Conservation (phyloP, 2,888 invertebrate genomes). For the Formica aserva region DNA sequence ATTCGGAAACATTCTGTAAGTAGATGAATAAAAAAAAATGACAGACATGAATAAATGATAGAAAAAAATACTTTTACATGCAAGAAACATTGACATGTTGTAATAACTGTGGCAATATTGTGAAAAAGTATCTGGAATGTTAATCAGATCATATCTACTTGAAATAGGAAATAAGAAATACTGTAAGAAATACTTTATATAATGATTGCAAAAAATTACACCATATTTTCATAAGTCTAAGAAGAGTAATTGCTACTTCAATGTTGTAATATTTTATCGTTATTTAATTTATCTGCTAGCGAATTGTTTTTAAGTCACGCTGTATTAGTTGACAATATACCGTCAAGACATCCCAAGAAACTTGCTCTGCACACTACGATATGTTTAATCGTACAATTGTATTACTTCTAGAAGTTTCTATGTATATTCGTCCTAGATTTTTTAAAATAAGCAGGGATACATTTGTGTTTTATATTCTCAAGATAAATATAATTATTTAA, state of each 20-base stretch:
- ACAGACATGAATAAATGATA: no score
- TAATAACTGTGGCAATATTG: not conserved
- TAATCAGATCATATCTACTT: not conserved
- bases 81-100: not conserved
- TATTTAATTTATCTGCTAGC: not conserved
- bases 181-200: not conserved
- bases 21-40: not conserved
- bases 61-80: not conserved
- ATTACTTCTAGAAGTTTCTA: not conserved
- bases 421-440: not conserved
- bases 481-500: not conserved
- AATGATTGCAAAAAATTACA: not conserved
- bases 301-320: not conserved
- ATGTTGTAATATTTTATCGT: not conserved
- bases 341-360: constrained; percentile 3
- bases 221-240: not conserved
- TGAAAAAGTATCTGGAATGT: constrained; percentile 19
- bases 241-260: not conserved
- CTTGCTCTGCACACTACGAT: not conserved
- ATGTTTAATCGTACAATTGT: not conserved
- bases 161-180: not conserved
- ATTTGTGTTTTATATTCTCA: not conserved
- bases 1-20: not conserved
- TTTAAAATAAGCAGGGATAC: not conserved
- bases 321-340: not conserved